Base-by-base conservation (phyloP, 2,888 invertebrate species). In the Stenotaenia linearis region DNA sequence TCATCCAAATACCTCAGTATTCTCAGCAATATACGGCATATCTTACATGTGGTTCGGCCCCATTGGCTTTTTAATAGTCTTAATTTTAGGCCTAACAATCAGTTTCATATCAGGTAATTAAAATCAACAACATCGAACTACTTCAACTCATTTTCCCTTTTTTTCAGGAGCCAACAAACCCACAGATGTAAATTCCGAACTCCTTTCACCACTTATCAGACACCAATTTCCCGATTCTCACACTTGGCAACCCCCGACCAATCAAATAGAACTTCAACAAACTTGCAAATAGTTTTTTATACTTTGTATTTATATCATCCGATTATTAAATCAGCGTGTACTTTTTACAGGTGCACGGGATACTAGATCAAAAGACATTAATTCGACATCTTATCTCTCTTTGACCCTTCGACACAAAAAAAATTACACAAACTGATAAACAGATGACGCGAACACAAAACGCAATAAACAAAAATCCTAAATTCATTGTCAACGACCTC, bases 21-120 rank as follows among this genome's bases (percentile, higher is more conserved):
- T 75, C 21, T 75, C 75, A 10, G 1, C 21, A 23, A 6, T 75
- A 1, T 37, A 32, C 21, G 18, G 12, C 37, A 84, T 94, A 74
- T 93, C 93, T 0, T 94, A 93, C 85, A 91, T 93, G 85, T 94
- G 93, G 93, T 91, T 93, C 80, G 91, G 93, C 50, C 91, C 92
- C 0, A 88, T 93, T 78, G 94, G 93, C 0, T 88, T 92, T 0
- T 77, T 89, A 0, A 89, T 91, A 0, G 92, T 92, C 0, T 84
- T 94, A 23, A 79, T 90, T 0, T 91, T 93, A 0, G 94, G 94
- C 0, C 87, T 90, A 1, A 83, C 91, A 18, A 90, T 91, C 35
- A 91, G 91, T 80, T 89, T 90, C 82, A 81, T 90, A 18, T 89
- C 90, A 0, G 89, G 90, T 80, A 61, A 45, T 10, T 69, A 45